phyloP scores from a whole-genome alignment of 2,888 invertebrate species.

The Harpalus rubripes region DNA sequence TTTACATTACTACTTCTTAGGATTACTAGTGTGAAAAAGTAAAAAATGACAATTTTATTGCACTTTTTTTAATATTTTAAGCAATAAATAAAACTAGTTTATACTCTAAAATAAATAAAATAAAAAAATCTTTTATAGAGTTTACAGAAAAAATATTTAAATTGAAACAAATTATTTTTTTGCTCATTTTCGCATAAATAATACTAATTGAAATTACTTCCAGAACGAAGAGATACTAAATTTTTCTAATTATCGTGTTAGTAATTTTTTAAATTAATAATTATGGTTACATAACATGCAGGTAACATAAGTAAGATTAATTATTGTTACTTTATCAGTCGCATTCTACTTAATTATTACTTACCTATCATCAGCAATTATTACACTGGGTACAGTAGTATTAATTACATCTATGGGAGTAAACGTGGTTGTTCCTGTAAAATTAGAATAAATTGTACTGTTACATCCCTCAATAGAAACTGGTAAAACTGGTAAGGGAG shows the following conservation, averaged over 20 bases:
- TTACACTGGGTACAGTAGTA: background rate
- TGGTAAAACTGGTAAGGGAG: constrained; percentile 80
- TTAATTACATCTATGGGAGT: constrained; percentile 4
- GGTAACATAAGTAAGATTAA: constrained; percentile 9
- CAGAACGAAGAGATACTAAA: background rate
- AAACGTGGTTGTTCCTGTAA: constrained; percentile 68
- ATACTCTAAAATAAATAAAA: no score
- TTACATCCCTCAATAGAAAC: constrained; percentile 81
- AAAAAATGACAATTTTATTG: no score
- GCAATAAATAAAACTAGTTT: no score
- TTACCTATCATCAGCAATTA: constrained; percentile 38
- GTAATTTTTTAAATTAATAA: constrained; percentile 19
- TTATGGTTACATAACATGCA: constrained; percentile 61
- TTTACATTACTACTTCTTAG: no score
- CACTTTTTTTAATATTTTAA: no score
- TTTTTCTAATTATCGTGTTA: background rate
- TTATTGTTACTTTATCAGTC: background rate
- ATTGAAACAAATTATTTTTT: no score
- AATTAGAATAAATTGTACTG: constrained; percentile 59
- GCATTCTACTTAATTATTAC: constrained; percentile 10
- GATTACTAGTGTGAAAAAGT: no score
- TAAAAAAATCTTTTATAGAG: no score
- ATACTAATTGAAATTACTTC: no score
- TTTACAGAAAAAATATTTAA: no score
- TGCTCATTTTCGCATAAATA: no score